These are phyloP conservation scores for Toxotes lorentzi DNA, from an alignment of 2,797 vertebrate species.

Conservation along the genomic window DNA sequence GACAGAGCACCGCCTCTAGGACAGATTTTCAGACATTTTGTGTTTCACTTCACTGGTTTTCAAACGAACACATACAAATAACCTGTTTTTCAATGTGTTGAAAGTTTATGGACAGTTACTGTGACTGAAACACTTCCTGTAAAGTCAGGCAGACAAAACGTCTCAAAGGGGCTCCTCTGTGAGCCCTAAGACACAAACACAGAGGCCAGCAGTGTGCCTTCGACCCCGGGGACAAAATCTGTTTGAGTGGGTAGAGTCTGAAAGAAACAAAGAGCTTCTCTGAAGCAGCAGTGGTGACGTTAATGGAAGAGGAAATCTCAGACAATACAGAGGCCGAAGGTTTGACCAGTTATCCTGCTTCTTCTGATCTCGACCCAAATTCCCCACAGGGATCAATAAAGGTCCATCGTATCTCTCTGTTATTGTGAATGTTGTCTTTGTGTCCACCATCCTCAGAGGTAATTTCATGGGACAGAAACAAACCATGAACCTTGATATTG, in stretches of 20 bases:
- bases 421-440: background rate
- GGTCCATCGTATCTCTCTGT: slow-evolving; percentile 8
- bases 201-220: slow-evolving; percentile 15
- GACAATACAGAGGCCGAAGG: slow-evolving; percentile 41
- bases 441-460: background rate
- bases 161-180: background rate
- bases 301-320: slow-evolving; percentile 56
- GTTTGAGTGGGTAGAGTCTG: slow-evolving; percentile 14
- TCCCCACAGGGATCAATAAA: slow-evolving; percentile 25
- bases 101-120: background rate
- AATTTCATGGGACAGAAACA: no score
- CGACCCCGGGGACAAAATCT: slow-evolving; percentile 20
- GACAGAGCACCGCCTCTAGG: background rate
- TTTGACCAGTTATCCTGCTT: background rate
- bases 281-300: slow-evolving; percentile 38
- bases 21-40: background rate
- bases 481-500: no score
- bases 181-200: slow-evolving; percentile 39
- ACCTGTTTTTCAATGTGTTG: background rate
- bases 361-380: slow-evolving; percentile 33
- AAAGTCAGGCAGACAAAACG: background rate
- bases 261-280: slow-evolving; percentile 54
- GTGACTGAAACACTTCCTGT: background rate
- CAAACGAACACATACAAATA: background rate
- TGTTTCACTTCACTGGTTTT: background rate